phyloP scores from a whole-genome alignment of 2,888 invertebrate genomes.

The Pocota personata region DNA sequence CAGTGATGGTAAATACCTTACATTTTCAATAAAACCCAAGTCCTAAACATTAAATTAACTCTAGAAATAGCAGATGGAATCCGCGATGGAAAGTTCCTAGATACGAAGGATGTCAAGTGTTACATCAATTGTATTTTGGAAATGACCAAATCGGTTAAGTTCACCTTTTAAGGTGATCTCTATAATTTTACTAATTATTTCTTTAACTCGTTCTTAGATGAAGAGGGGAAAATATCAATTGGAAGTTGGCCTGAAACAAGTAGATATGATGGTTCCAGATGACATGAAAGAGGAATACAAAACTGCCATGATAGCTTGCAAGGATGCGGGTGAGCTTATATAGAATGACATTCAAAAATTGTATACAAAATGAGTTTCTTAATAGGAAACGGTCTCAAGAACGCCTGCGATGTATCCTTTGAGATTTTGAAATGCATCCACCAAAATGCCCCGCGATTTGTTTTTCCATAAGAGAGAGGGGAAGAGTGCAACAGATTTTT shows the following conservation, averaged over 20 bases:
- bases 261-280: slow-evolving; percentile 80
- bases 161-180: background rate
- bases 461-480: background rate
- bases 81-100: slow-evolving; percentile 77
- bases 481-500: background rate
- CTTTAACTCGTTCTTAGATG: slow-evolving; percentile 75
- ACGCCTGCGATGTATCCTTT: slow-evolving; percentile 79
- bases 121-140: slow-evolving; percentile 84
- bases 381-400: slow-evolving; percentile 65
- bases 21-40: slow-evolving; percentile 71
- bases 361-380: background rate
- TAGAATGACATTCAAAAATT: background rate
- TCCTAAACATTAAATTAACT: background rate
- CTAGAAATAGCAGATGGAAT: slow-evolving; percentile 78
- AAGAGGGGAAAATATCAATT: slow-evolving; percentile 80
- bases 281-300: slow-evolving; percentile 77
- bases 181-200: background rate
- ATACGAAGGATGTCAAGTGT: slow-evolving; percentile 82
- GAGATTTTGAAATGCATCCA: slow-evolving; percentile 4
- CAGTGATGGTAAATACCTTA: slow-evolving; percentile 57
- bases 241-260: slow-evolving; percentile 79
- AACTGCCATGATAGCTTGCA: slow-evolving; percentile 77
- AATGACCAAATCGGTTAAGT: slow-evolving; percentile 83
- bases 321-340: slow-evolving; percentile 74
- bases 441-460: background rate